Base-by-base conservation (phyloP, 2,113 vertebrate species). In the Tachuris rubrigastra region DNA sequence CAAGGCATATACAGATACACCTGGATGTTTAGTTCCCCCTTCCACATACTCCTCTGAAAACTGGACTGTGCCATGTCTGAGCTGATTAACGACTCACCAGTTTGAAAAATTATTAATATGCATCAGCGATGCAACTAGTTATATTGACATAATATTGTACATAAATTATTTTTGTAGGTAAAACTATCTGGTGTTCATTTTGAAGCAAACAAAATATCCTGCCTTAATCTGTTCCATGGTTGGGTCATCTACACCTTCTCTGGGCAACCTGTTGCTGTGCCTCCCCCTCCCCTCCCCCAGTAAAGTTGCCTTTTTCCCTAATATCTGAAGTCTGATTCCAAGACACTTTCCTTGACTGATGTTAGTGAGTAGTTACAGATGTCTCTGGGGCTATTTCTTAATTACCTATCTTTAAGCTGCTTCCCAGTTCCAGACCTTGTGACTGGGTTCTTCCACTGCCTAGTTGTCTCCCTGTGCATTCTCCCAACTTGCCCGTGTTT, bases 101-200 rank as follows among this genome's bases (percentile, higher is more conserved):
- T 30, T n/a, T 65, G 39, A 89, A 74, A 33, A 93, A 77, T 47
- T 67, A 83, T 67, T 83, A 69, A 42, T 6, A 4, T n/a, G 7
- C 55, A 63, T 28, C 55, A 46, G 41, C 73, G 23, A 49, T 39
- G 15, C 33, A 88, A 63, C 11, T 23, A 95, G 71, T 62, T 95
- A 44, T 95, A 77, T 89, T 78, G n/a, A 84, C 58, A 4, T 23
- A 78, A 9, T 76, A 37, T 21, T 97, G 90, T 98, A 97, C 94
- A 97, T 97, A 97, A 16, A 6, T 84, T 85, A 24, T 65, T 94
- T 90, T 88, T 79, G 12, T 37, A 37, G 27, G 71, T 60, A 59
- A 12, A 50, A 59, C 18, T 49, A 50, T 62, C n/a, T 63, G 6
- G n/a, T n/a, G n/a, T n/a, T n/a, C n/a, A n/a, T n/a, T 86, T 77